Percentiles rank a stretch among this genome's conserved stretches.
Conservation (phyloP, 2,797 vertebrate genomes). For the Peromyscus attwateri region DNA sequence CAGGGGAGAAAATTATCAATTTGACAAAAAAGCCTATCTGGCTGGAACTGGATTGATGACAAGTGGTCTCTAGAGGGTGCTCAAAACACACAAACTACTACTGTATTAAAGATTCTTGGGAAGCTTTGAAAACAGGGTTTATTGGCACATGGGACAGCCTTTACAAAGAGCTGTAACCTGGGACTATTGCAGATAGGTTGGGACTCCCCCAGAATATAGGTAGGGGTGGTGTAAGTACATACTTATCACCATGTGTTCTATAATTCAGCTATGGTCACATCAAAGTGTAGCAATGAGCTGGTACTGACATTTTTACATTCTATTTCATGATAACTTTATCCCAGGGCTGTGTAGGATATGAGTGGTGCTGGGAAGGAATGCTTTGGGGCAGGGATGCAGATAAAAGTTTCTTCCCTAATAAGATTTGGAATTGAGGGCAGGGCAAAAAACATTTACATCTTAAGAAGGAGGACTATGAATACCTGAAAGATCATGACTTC, state of each 20-base stretch:
- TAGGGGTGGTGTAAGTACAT: neutral
- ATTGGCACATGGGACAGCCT: neutral
- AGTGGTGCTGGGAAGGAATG: neutral
- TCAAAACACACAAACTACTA: slow-evolving; percentile 50
- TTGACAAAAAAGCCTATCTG: neutral
- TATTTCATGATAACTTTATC: neutral
- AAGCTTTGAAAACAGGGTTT: neutral
- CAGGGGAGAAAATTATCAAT: neutral
- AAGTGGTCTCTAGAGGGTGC: slow-evolving; percentile 59
- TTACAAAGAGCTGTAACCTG: slow-evolving; percentile 19
- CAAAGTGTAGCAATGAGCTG: neutral
- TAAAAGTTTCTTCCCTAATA: neutral
- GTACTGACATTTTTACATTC: neutral
- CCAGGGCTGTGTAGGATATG: neutral
- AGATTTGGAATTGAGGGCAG: neutral
- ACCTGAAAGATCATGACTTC: neutral
- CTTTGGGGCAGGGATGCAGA: neutral
- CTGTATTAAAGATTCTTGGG: neutral
- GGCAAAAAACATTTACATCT: neutral
- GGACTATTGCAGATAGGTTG: neutral
- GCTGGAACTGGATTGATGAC: neutral
- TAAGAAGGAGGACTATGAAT: neutral
- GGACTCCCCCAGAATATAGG: neutral
- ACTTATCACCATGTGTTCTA: neutral
- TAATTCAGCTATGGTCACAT: slow-evolving; percentile 18